Base-by-base conservation (phyloP, 2,888 invertebrate species). In the Ennomos quercinarius region DNA sequence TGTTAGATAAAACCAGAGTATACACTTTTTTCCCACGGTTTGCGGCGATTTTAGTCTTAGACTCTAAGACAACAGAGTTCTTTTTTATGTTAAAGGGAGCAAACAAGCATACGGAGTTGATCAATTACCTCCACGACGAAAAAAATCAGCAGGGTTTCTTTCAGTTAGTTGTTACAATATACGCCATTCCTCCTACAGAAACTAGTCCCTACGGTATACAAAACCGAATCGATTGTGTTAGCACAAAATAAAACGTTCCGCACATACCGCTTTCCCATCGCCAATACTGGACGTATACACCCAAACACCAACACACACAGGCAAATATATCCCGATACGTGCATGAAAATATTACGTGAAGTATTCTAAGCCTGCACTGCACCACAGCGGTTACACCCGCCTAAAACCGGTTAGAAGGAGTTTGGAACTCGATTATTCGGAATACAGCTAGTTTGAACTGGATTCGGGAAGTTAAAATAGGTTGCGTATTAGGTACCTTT, bases 301-400 rank as follows among this genome's bases (percentile, higher is more conserved):
- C 9, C 6, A 12, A 8, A 41, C 34, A 43, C 27, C 8, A 34
- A 6, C 8, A 43, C 43, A 34, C n/a, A 13, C 3, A 34, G 34
- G n/a, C 13, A 13, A 35, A 39, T 35, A 45, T 35, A 40, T 40
- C 2, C 49, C 44, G 13, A 39, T 40, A 49, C 44, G 10, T 35
- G 5, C 27, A 17, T 11, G 39, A 34, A 27, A 38, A 49, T 42
- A 47, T 48, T 52, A 57, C 47, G 43, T 47, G 43, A 36, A 35
- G 8, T 13, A 39, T 13, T 6, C 38, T 11, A 51, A 41, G 13
- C 9, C 57, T 52, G 57, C 57, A 57, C 10, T 57, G 57, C 52
- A 57, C 34, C 46, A 51, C 8, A 6, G 47, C 47, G 27, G 38
- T 50, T 41, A 51, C 46, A 46, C 8, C 36, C 11, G n/a, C 35